Evolutionary conservation across 1,140 invertebrate genomes (phyloP).

Genomic region (Drosophila sulfurigaster): DNA sequence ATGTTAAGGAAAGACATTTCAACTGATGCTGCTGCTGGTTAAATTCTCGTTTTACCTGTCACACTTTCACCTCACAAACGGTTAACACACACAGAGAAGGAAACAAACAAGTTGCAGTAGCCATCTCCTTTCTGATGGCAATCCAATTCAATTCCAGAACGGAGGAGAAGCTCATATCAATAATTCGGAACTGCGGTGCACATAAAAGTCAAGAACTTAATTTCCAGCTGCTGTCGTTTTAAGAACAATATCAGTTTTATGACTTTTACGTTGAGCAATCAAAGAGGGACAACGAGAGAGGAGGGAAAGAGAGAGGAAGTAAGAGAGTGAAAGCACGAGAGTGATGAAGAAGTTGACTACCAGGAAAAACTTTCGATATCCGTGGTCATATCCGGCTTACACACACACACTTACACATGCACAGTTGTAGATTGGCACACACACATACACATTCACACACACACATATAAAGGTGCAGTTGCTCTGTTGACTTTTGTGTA

Average conservation of each 20-base stretch:
- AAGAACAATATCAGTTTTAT: conserved; percentile 77
- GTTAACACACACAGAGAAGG: conserved; percentile 4
- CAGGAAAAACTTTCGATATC: conserved; percentile 78
- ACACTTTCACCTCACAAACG: conserved; percentile 29
- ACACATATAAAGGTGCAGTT: conserved; percentile 27
- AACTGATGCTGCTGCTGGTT: conserved; percentile 22
- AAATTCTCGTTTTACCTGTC: conserved; percentile 33
- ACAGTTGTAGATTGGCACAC: background rate
- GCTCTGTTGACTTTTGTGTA: conserved; percentile 78
- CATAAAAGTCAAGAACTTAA: conserved; percentile 83
- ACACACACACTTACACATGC: conserved; percentile 22
- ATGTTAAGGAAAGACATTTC: conserved; percentile 20
- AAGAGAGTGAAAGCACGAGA: background rate
- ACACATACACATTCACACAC: conserved; percentile 14
- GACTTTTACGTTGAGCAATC: conserved; percentile 39
- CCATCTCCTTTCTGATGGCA: conserved; percentile 5
- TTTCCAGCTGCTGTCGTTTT: conserved; percentile 78
- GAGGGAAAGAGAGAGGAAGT: background rate
- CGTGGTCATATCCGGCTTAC: conserved; percentile 69
- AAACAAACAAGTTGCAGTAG: background rate
- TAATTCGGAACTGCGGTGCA: conserved; percentile 73
- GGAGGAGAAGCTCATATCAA: conserved; percentile 66
- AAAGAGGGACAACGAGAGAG: background rate
- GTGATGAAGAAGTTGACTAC: conserved; percentile 33
- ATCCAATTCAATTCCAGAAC: conserved; percentile 39